phyloP scores from a whole-genome alignment of 2,113 vertebrate genomes.

The Petrocephalus microphthalmus region DNA sequence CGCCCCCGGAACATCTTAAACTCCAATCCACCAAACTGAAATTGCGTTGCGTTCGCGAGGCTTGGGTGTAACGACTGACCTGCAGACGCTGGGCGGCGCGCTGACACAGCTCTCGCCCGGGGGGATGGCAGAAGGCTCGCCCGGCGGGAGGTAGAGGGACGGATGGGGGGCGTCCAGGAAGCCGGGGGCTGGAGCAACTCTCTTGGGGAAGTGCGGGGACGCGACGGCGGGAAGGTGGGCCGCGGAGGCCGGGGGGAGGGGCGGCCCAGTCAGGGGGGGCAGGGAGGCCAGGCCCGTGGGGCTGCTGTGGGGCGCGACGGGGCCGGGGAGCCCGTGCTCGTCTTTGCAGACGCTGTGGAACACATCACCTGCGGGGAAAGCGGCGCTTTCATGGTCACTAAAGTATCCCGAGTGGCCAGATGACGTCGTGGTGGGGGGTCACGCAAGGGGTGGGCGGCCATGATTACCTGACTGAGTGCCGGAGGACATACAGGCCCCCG shows the following conservation, averaged over 20 bases:
- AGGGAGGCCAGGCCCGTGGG: conserved; percentile 75
- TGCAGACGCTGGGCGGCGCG: conserved; percentile 90
- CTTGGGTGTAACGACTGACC: conserved; percentile 73
- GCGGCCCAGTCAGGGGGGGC: conserved; percentile 68
- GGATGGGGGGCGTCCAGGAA: conserved; percentile 82
- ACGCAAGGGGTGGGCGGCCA: neutral
- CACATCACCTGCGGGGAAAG: conserved; percentile 71
- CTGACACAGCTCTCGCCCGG: conserved; percentile 71
- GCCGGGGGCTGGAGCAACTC: conserved; percentile 70
- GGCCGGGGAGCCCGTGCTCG: conserved; percentile 74
- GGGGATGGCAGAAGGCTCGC: conserved; percentile 65
- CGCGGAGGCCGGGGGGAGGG: conserved; percentile 67
- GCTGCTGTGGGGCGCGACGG: conserved; percentile 72
- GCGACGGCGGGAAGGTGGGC: conserved; percentile 74
- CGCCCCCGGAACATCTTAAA: neutral
- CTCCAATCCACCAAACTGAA: neutral
- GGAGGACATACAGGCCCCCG: conserved; percentile 90
- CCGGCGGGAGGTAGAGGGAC: conserved; percentile 74
- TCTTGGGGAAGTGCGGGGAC: conserved; percentile 77
- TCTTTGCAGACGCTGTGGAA: conserved; percentile 89
- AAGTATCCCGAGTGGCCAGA: neutral
- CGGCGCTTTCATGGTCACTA: neutral
- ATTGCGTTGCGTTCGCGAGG: too few species aligned
- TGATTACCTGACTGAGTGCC: conserved; percentile 96
- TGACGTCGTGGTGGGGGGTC: neutral